A percentile compares a stretch with the other conserved stretches of the same genome.
phyloP scores from a whole-genome alignment of 2,888 invertebrate species.

The Embidobia sp. region DNA sequence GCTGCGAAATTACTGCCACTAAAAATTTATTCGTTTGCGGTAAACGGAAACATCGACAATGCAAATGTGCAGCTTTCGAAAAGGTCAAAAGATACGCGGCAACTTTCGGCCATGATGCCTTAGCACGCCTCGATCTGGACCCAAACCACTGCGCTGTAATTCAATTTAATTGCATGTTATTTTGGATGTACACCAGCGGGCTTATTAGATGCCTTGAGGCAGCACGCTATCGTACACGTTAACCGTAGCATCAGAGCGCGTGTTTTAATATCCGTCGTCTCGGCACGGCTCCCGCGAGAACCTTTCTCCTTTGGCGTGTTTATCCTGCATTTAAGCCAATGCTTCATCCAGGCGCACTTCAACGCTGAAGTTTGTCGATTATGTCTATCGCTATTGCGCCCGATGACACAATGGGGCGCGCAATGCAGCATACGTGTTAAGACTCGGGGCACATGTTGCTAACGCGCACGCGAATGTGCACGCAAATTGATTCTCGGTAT shows the following conservation, averaged over 20 bases:
- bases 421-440: slow-evolving; percentile 14
- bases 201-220: slow-evolving; percentile 75
- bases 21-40: slow-evolving; percentile 7
- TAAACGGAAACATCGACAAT: slow-evolving; percentile 43
- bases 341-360: slow-evolving; percentile 31
- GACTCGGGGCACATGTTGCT: slow-evolving; percentile 14
- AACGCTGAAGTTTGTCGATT: slow-evolving; percentile 43
- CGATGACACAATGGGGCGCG: slow-evolving; percentile 50
- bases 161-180: slow-evolving; percentile 77
- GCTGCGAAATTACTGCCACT: slow-evolving; percentile 17
- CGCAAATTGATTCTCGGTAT: slow-evolving; percentile 64
- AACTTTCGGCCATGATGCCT: slow-evolving; percentile 60
- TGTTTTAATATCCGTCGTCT: slow-evolving; percentile 67
- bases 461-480: slow-evolving; percentile 55
- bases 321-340: slow-evolving; percentile 48
- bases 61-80: slow-evolving; percentile 45
- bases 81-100: slow-evolving; percentile 48
- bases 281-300: slow-evolving; percentile 63
- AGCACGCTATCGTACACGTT: slow-evolving; percentile 70
- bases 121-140: slow-evolving; percentile 57
- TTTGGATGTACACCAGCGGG: slow-evolving; percentile 70
- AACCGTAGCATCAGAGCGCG: slow-evolving; percentile 60
- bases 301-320: slow-evolving; percentile 59
- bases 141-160: slow-evolving; percentile 69
- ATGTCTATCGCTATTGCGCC: slow-evolving; percentile 46